Conservation (phyloP, 2,797 vertebrate species). For the Betta splendens region DNA sequence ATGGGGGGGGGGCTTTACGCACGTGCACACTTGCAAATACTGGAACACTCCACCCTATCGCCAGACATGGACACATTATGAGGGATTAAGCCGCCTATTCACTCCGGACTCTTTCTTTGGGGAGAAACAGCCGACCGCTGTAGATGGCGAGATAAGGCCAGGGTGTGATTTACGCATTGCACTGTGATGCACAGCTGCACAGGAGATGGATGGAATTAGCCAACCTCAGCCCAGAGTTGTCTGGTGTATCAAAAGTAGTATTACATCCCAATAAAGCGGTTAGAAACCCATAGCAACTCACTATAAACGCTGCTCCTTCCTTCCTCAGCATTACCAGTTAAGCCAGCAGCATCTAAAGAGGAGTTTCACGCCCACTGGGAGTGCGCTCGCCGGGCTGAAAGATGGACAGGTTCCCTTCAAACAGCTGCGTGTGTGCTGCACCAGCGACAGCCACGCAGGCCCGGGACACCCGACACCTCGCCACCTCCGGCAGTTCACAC, state of each 20-base stretch:
- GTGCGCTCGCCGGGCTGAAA: constrained; percentile 18
- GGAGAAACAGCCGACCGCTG: constrained; percentile 32
- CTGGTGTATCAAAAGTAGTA: constrained; percentile 1
- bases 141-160: constrained; percentile 39
- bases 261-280: constrained; percentile 20
- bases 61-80: constrained; percentile 50
- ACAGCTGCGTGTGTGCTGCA: constrained; percentile 52
- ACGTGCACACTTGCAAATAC: not conserved
- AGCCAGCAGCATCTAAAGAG: constrained; percentile 10
- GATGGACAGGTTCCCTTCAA: constrained; percentile 35
- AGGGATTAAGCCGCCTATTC: constrained; percentile 50
- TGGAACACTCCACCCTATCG: constrained; percentile 3
- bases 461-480: constrained; percentile 55
- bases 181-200: constrained; percentile 6
- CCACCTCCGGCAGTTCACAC: constrained; percentile 42
- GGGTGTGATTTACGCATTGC: constrained; percentile 20
- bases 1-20: constrained; percentile 26
- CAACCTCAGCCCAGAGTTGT: constrained; percentile 18
- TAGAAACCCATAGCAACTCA: constrained; percentile 6
- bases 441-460: constrained; percentile 6
- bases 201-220: constrained; percentile 18
- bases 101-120: constrained; percentile 32
- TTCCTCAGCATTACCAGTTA: constrained; percentile 7
- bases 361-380: constrained; percentile 23
- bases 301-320: constrained; percentile 7